A percentile compares a stretch with the other conserved stretches of the same genome.
phyloP scores from a whole-genome alignment of 2,888 invertebrate genomes.

The Nemapogon koenigi region DNA sequence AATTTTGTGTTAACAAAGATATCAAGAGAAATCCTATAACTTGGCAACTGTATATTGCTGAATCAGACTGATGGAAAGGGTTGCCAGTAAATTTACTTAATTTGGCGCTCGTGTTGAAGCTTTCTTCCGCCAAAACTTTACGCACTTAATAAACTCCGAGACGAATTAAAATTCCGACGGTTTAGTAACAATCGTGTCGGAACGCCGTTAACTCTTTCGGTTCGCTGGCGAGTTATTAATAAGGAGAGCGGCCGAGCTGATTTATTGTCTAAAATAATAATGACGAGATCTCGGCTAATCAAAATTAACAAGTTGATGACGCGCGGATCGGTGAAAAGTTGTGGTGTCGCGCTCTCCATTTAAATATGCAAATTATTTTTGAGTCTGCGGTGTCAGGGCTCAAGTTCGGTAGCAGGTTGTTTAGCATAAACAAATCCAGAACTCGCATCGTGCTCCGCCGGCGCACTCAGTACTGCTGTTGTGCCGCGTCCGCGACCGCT shows the following conservation, averaged over 20 bases:
- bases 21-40: too few species aligned
- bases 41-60: too few species aligned
- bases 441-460: constrained; percentile 14
- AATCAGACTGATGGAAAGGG: constrained; percentile 5
- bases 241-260: constrained; percentile 28
- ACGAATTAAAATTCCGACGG: constrained; percentile 60
- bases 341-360: constrained; percentile 33
- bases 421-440: constrained; percentile 51
- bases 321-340: constrained; percentile 27
- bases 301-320: constrained; percentile 36
- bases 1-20: too few species aligned
- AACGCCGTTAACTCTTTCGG: constrained; percentile 49
- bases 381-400: constrained; percentile 26
- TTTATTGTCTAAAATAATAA: constrained; percentile 38
- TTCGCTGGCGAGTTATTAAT: constrained; percentile 39
- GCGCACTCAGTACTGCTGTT: too few species aligned
- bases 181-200: constrained; percentile 55
- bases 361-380: constrained; percentile 51
- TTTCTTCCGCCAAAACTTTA: constrained; percentile 48
- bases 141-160: constrained; percentile 60
- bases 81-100: constrained; percentile 49
- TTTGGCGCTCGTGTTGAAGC: constrained; percentile 41
- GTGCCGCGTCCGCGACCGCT: constrained; percentile 15
- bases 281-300: constrained; percentile 29
- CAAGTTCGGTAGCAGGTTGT: constrained; percentile 37